Percentiles rank a stretch among this genome's conserved stretches.
Evolutionary conservation across 1,140 invertebrate species (phyloP).

Genomic region (Lucilia cuprina): DNA sequence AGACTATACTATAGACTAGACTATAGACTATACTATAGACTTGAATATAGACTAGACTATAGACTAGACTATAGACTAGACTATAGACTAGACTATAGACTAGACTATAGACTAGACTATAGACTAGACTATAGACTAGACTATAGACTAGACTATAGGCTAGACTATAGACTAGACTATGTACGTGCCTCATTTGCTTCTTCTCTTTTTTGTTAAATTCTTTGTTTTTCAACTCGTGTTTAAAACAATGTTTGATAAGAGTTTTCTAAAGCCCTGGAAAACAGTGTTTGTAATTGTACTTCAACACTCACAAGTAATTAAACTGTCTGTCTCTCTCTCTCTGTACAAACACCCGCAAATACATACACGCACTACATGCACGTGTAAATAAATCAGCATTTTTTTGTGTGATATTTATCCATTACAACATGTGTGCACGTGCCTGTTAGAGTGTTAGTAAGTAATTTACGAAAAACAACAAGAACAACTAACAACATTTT

Average conservation of each 20-base stretch:
- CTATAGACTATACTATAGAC: too few relatives aligned
- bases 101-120: too few relatives aligned
- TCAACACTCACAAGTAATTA: slow-evolving; percentile 11
- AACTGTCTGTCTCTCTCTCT: not conserved
- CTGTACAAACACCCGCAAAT: not conserved
- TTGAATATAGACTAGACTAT: too few relatives aligned
- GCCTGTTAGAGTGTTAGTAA: not conserved
- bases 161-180: too few relatives aligned
- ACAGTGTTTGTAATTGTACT: not conserved
- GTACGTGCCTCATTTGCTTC: not conserved
- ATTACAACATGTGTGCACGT: not conserved
- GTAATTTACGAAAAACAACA: not conserved
- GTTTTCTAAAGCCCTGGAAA: not conserved
- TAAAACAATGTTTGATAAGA: not conserved
- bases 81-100: too few relatives aligned
- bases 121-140: too few relatives aligned
- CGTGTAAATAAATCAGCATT: not conserved
- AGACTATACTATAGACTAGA: too few relatives aligned
- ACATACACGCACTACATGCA: not conserved
- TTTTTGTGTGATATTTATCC: not conserved
- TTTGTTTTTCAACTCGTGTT: not conserved
- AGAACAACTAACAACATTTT: not conserved
- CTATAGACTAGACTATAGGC: too few relatives aligned
- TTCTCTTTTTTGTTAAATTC: not conserved
- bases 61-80: too few relatives aligned